Percentiles rank a stretch among this genome's conserved stretches.
Conservation (phyloP, 2,888 invertebrate genomes). For the Andrena trimmerana region DNA sequence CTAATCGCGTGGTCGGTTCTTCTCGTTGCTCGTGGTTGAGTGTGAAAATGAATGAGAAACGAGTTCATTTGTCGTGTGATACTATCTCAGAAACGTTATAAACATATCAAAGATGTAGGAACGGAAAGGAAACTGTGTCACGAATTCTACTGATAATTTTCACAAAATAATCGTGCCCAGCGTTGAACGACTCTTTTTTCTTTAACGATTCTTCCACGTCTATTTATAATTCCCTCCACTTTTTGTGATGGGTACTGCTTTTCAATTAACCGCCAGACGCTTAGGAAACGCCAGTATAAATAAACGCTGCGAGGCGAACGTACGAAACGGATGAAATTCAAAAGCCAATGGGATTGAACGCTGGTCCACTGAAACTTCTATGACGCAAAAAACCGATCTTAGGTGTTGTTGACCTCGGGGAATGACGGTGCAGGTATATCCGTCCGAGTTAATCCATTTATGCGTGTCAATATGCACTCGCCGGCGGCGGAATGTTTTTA, state of each 20-base stretch:
- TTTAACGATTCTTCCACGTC: neutral
- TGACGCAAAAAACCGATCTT: slow-evolving; percentile 17
- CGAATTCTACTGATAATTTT: neutral
- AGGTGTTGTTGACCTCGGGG: slow-evolving; percentile 40
- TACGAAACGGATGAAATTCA: neutral
- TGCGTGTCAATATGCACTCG: slow-evolving; percentile 51
- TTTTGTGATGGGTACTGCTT: slow-evolving; percentile 8
- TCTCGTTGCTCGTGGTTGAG: too few relatives aligned
- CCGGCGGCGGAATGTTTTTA: slow-evolving; percentile 1
- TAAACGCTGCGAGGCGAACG: neutral
- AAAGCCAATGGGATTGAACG: slow-evolving; percentile 1
- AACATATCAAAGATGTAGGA: neutral
- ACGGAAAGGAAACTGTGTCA: neutral
- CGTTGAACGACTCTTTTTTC: neutral
- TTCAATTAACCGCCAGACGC: slow-evolving; percentile 8
- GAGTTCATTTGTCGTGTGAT: neutral
- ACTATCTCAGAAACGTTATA: too few relatives aligned
- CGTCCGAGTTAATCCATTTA: slow-evolving; percentile 44
- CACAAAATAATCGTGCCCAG: neutral
- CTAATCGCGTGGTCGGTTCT: too few relatives aligned
- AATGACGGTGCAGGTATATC: slow-evolving; percentile 9
- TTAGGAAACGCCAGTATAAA: slow-evolving; percentile 1
- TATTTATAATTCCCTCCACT: neutral
- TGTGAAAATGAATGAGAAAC: too few relatives aligned
- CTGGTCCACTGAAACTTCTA: neutral